Evolutionary conservation across 2,797 vertebrate genomes (phyloP), one percentile per base, ranked within the genome.

Genomic region (Pelodytes ibericus): DNA sequence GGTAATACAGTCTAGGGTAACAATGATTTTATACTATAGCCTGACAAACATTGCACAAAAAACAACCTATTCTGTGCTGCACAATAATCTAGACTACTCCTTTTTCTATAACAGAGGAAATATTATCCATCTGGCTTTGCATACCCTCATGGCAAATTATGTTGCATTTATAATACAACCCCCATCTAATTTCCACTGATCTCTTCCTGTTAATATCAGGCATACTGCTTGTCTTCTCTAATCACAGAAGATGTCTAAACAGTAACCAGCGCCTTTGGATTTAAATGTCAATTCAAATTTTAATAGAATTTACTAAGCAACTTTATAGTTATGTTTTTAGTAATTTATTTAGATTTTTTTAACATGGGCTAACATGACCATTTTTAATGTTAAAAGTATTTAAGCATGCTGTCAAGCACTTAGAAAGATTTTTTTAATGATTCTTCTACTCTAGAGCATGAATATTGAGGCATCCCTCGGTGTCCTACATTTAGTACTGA

Each of bases 191-290:
- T 76, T 70, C 22, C 30, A 63, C 47, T 41, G 25, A 63, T 70
- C 65, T 76, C 66, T 62, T 76, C 65, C 62, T 71, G 68, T 77
- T 77, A 66, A 30, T 64, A 65, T 77, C 53, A 77, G 22, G 4
- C 44, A 72, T 30, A 39, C 47, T 26, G 10, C 49, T n/a, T 75
- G 73, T 68, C 73, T n/a, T 57, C 58, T 77, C 39, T 29, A 77
- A 65, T 77, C 60, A 71, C 8, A 29, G 15, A 44, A 27, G 30
- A 57, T 39, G 65, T 53, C 51, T 59, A 60, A 63, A 58, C 26
- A 30, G 33, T 63, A 77, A 64, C 27, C 62, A 66, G 61, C 59
- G 22, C 29, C 27, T 27, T 9, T 49, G 29, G 22, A 47, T 77
- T 56, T 33, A 59, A 49, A 47, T 36, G 20, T 30, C 49, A 65